Conservation (phyloP, 2,797 vertebrate species). For the Pangasius krempfi region DNA sequence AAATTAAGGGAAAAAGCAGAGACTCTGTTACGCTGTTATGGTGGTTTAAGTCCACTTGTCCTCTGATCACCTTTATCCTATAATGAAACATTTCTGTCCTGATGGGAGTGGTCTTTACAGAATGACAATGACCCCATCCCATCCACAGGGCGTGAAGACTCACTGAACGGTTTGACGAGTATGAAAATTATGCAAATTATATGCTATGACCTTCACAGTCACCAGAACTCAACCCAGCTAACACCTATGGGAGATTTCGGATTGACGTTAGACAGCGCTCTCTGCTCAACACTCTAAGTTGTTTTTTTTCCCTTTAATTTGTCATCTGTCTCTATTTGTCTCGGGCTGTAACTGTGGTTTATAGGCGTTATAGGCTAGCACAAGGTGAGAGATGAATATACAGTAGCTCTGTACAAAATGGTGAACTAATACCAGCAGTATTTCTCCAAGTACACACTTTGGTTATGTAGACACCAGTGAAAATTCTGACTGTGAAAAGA, state of each 20-base stretch:
- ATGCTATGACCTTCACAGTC: neutral
- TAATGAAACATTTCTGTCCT: neutral
- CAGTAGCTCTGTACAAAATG: neutral
- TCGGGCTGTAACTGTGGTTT: neutral
- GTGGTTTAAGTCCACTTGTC: neutral
- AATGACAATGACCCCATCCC: neutral
- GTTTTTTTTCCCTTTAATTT: neutral
- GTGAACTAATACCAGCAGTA: neutral
- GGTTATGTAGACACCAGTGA: neutral
- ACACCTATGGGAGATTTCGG: neutral
- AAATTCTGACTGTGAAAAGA: neutral
- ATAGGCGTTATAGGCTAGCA: neutral
- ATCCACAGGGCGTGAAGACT: neutral
- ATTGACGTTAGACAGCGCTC: neutral
- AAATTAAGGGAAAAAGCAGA: no score
- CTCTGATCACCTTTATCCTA: neutral
- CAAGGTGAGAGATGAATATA: neutral
- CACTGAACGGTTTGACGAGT: neutral
- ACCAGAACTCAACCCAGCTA: neutral
- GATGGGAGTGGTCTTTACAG: neutral
- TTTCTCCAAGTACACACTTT: neutral
- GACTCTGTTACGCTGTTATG: neutral
- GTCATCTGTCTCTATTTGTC: neutral
- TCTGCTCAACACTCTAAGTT: neutral
- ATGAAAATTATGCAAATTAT: neutral